phyloP scores from a whole-genome alignment of 37 sponge, comb jelly and placozoan species.

The Axinella damicornis region DNA sequence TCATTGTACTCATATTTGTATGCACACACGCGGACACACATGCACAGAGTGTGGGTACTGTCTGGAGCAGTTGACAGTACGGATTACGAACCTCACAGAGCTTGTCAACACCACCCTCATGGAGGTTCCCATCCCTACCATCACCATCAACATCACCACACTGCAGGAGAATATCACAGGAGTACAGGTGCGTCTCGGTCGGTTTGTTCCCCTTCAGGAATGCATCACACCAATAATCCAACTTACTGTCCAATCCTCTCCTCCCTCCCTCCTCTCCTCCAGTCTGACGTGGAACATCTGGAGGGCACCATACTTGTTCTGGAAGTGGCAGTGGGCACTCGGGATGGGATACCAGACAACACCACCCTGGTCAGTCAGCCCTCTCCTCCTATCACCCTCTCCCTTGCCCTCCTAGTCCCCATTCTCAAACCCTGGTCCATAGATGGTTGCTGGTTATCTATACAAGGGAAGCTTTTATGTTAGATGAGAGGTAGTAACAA shows the following conservation, averaged over 20 bases:
- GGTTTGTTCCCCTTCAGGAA: background rate
- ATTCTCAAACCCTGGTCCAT: too few relatives aligned
- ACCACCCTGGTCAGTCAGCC: background rate
- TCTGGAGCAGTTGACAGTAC: slow-evolving; percentile 9
- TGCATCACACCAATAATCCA: background rate
- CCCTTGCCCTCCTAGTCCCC: too few relatives aligned
- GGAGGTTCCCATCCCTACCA: background rate
- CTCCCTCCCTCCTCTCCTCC: background rate
- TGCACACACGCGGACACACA: background rate
- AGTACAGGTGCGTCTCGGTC: background rate
- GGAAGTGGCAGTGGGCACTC: slow-evolving; percentile 12
- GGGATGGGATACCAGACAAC: background rate
- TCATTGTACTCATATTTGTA: too few relatives aligned
- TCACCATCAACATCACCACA: background rate
- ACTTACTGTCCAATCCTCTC: background rate
- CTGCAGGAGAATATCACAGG: background rate
- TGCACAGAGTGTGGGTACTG: slow-evolving; percentile 34
- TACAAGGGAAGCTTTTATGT: too few relatives aligned
- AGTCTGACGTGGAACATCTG: background rate
- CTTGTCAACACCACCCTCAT: background rate
- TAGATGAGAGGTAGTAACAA: too few relatives aligned
- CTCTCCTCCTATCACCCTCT: too few relatives aligned
- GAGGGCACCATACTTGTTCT: slow-evolving; percentile 16
- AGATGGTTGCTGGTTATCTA: too few relatives aligned
- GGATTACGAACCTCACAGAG: background rate